Conservation (phyloP, 2,797 vertebrate species). For the Prionace glauca region DNA sequence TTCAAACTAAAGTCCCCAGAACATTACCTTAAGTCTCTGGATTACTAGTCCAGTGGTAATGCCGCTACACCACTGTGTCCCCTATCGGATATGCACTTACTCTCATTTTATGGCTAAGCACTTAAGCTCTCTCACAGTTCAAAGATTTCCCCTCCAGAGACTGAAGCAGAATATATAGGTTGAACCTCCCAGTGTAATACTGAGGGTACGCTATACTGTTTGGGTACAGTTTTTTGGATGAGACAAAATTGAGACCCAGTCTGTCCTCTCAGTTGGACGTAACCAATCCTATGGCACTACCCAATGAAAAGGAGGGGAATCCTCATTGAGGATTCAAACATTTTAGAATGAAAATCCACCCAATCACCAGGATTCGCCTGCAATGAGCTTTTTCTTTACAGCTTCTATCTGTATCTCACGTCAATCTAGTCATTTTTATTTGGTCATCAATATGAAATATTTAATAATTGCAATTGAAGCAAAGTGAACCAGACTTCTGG, state of each 20-base stretch:
- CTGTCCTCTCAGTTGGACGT: no score
- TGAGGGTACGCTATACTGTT: not conserved
- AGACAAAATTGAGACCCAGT: not conserved
- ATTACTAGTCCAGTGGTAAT: no score
- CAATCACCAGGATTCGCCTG: not conserved
- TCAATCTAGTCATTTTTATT: not conserved
- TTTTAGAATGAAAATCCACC: not conserved
- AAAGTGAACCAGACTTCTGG: not conserved
- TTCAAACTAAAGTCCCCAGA: no score
- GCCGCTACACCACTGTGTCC: no score
- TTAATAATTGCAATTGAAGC: not conserved
- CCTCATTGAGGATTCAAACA: no score
- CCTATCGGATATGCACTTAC: not conserved
- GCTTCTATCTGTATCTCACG: not conserved
- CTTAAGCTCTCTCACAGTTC: not conserved
- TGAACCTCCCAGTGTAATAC: not conserved
- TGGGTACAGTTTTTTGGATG: not conserved
- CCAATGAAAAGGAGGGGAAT: no score
- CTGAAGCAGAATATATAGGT: not conserved
- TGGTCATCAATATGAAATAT: not conserved
- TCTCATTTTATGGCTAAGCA: no score
- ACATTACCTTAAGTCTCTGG: no score
- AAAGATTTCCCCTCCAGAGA: not conserved
- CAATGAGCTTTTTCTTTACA: not conserved
- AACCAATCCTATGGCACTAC: no score